phyloP scores from a whole-genome alignment of 1,140 invertebrate genomes.

The Nautilus pompilius region DNA sequence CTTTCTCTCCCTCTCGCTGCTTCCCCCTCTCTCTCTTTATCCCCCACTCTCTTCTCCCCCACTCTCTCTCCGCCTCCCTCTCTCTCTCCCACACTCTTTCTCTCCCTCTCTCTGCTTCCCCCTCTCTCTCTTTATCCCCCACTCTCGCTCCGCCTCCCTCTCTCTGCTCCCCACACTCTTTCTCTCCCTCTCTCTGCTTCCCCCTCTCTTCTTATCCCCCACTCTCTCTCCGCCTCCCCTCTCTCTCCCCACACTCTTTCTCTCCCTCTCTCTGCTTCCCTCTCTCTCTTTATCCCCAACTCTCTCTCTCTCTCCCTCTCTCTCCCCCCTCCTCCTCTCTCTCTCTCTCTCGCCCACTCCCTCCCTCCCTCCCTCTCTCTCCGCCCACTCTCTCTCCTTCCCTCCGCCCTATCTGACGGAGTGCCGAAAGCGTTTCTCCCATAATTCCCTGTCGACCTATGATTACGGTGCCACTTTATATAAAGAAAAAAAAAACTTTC shows the following conservation, averaged over 20 bases:
- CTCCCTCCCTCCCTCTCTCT: background rate
- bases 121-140: conserved; percentile 1
- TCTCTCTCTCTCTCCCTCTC: background rate
- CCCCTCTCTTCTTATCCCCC: background rate
- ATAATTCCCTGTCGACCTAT: too few species aligned
- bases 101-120: conserved; percentile 5
- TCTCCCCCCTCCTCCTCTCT: background rate
- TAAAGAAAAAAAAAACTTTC: too few species aligned
- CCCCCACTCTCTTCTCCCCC: background rate
- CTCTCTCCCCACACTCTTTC: background rate
- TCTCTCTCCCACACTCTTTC: background rate
- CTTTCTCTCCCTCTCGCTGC: background rate
- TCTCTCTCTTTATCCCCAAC: background rate
- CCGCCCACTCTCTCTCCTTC: background rate
- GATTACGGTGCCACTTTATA: too few species aligned
- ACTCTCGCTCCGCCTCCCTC: background rate
- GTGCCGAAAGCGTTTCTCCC: too few species aligned
- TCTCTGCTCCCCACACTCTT: background rate
- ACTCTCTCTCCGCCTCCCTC: background rate
- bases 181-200: too few species aligned
- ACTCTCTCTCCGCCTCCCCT: background rate
- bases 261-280: conserved; percentile 2
- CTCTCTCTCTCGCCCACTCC: background rate
- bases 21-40: background rate
- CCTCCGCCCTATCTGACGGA: background rate